These are phyloP conservation scores for Trichomalopsis sarcophagae DNA, from an alignment of 1,140 invertebrate genomes.

Conservation along the genomic window DNA sequence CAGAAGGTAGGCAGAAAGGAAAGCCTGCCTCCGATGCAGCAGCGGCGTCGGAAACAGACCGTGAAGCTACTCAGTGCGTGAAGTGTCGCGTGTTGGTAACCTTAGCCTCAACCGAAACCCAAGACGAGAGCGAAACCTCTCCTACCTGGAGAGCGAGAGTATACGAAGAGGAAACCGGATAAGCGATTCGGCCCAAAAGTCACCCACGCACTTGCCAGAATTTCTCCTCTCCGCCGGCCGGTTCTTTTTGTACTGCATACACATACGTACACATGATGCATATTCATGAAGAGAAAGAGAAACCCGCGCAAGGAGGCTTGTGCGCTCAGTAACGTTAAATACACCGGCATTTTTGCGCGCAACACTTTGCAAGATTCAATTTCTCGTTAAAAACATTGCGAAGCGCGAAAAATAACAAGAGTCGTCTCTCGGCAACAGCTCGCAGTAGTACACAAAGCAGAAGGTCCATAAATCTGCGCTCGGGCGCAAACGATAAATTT, in stretches of 20 bases:
- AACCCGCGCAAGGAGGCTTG: too few relatives aligned
- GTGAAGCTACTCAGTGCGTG: conserved; percentile 66
- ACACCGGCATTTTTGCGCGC: too few relatives aligned
- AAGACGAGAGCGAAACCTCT: conserved; percentile 49
- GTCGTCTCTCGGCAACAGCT: not conserved
- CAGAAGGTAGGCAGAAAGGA: not conserved
- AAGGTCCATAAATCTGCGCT: not conserved
- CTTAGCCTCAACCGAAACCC: conserved; percentile 57
- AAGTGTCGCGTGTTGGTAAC: conserved; percentile 70
- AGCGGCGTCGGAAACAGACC: conserved; percentile 64
- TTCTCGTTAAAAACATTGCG: not conserved
- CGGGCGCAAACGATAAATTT: not conserved
- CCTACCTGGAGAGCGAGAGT: not conserved
- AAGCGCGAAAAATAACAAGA: not conserved
- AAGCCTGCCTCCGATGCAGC: conserved; percentile 14
- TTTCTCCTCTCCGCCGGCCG: conserved; percentile 22
- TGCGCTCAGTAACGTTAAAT: too few relatives aligned
- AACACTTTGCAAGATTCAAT: not conserved
- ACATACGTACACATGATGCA: too few relatives aligned
- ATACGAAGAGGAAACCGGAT: conserved; percentile 55
- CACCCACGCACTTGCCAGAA: conserved; percentile 47
- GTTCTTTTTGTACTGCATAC: not conserved
- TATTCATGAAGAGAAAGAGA: not conserved
- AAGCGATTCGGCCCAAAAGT: conserved; percentile 54
- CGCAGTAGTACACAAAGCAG: not conserved